phyloP scores from a whole-genome alignment of 1,140 invertebrate species.

The Drosophila rhopaloa region DNA sequence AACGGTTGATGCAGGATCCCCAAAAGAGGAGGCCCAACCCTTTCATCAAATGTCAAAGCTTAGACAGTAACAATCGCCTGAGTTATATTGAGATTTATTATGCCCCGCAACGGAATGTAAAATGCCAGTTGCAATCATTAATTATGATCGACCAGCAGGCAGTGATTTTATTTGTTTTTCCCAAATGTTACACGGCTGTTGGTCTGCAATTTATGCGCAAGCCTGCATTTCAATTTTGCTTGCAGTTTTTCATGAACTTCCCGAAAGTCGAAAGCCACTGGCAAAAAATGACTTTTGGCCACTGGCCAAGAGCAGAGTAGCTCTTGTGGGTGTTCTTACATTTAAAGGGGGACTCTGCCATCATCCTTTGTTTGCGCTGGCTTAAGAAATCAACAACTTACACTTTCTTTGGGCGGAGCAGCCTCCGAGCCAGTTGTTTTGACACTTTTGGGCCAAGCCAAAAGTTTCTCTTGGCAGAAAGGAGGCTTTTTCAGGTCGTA shows the following conservation, averaged over 20 bases:
- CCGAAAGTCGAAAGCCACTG: background rate
- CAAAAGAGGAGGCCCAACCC: constrained; percentile 36
- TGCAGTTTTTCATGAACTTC: constrained; percentile 52
- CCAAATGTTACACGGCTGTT: constrained; percentile 13
- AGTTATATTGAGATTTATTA: constrained; percentile 82
- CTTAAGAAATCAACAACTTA: constrained; percentile 70
- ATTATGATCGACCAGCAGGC: constrained; percentile 62
- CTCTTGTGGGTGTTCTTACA: constrained; percentile 11
- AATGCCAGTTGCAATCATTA: constrained; percentile 54
- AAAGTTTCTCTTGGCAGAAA: constrained; percentile 47
- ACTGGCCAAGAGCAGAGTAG: constrained; percentile 29
- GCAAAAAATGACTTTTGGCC: constrained; percentile 34
- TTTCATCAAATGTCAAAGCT: constrained; percentile 80
- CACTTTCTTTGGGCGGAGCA: constrained; percentile 58
- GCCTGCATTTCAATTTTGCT: constrained; percentile 72
- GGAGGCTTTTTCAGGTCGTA: constrained; percentile 10
- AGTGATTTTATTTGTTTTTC: constrained; percentile 61
- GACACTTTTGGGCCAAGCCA: constrained; percentile 68
- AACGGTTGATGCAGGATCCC: constrained; percentile 57
- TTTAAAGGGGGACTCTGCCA: constrained; percentile 6
- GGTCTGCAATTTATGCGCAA: constrained; percentile 60
- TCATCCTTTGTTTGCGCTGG: constrained; percentile 29
- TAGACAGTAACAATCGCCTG: constrained; percentile 70
- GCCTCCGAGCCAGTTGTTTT: constrained; percentile 68
- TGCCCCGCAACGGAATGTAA: background rate